Evolutionary conservation across 1,140 invertebrate genomes (phyloP).

Genomic region (Nephila pilipes): DNA sequence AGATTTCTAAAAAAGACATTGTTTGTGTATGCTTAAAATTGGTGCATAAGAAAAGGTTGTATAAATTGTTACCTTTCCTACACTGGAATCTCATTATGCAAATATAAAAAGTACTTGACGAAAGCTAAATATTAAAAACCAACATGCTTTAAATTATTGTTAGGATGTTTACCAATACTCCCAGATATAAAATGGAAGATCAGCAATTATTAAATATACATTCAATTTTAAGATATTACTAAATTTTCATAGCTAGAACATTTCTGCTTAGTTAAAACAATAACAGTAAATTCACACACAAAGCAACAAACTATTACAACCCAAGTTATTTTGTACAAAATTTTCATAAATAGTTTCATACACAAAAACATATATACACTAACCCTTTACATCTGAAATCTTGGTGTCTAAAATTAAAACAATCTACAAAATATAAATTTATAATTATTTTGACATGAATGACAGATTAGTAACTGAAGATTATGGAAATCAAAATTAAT

Average conservation of each 20-base stretch:
- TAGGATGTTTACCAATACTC: background rate
- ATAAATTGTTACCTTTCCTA: background rate
- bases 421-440: background rate
- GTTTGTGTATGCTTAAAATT: background rate
- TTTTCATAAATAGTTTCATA: slow-evolving; percentile 12
- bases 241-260: background rate
- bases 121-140: slow-evolving; percentile 5
- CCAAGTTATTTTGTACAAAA: slow-evolving; percentile 43
- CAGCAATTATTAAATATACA: background rate
- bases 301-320: slow-evolving; percentile 40
- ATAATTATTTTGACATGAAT: background rate
- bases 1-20: background rate
- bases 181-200: background rate
- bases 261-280: slow-evolving; percentile 3
- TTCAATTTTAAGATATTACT: background rate
- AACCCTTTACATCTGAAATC: slow-evolving; percentile 3
- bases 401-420: background rate
- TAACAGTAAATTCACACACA: slow-evolving; percentile 15
- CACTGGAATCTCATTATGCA: background rate
- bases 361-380: slow-evolving; percentile 35
- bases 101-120: background rate
- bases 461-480: background rate
- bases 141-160: background rate
- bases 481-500: background rate
- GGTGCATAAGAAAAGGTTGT: background rate